Evolutionary conservation across 2,888 invertebrate species (phyloP).

Genomic region (Cabera pusaria): DNA sequence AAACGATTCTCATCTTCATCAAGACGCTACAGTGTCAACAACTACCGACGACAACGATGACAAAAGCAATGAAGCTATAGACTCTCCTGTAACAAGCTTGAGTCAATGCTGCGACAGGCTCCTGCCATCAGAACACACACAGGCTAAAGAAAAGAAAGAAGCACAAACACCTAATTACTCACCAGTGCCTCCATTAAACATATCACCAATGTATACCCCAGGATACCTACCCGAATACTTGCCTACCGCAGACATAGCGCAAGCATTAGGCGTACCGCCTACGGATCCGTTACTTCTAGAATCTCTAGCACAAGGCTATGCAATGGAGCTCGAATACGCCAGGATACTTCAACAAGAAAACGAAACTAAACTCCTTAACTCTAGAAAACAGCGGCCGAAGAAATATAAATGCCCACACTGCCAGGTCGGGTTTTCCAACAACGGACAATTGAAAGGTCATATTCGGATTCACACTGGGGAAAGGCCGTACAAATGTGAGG

Average conservation of each 20-base stretch:
- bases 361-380: slow-evolving; percentile 85
- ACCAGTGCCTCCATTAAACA: slow-evolving; percentile 14
- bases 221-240: slow-evolving; percentile 63
- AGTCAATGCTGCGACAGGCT: slow-evolving; percentile 67
- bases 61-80: slow-evolving; percentile 36
- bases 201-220: slow-evolving; percentile 43
- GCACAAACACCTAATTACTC: slow-evolving; percentile 9
- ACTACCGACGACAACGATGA: slow-evolving; percentile 63
- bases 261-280: slow-evolving; percentile 71
- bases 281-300: slow-evolving; percentile 75
- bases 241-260: slow-evolving; percentile 69
- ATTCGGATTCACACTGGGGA: slow-evolving; percentile 96
- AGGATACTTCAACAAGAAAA: slow-evolving; percentile 88
- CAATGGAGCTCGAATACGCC: slow-evolving; percentile 88
- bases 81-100: slow-evolving; percentile 67
- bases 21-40: slow-evolving; percentile 84
- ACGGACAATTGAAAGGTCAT: slow-evolving; percentile 95
- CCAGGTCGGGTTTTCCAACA: slow-evolving; percentile 96
- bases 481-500: slow-evolving; percentile 94
- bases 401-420: slow-evolving; percentile 96
- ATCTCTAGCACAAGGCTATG: slow-evolving; percentile 79
- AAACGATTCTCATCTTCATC: slow-evolving; percentile 57
- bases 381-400: slow-evolving; percentile 92
- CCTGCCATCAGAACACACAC: slow-evolving; percentile 47
- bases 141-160: slow-evolving; percentile 36